Evolutionary conservation across 2,888 invertebrate species (phyloP).

Genomic region (Orthosia cruda): DNA sequence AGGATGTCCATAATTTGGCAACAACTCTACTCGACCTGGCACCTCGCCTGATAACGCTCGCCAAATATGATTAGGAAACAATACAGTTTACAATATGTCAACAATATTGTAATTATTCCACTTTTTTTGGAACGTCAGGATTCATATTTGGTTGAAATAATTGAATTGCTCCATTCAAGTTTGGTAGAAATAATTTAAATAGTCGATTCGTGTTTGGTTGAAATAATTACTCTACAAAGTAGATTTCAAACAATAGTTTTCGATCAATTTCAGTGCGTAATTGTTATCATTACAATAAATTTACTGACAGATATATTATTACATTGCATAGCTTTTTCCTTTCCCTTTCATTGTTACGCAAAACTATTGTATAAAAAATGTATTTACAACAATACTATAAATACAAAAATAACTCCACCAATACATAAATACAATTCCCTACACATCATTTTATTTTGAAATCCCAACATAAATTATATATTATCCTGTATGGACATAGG

Average conservation of each 20-base stretch:
- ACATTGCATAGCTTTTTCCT: background rate
- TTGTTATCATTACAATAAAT: background rate
- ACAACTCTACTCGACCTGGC: constrained; percentile 43
- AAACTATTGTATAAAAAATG: background rate
- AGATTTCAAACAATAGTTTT: background rate
- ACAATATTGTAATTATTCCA: constrained; percentile 11
- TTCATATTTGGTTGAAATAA: background rate
- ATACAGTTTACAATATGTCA: constrained; percentile 31
- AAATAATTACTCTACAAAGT: background rate
- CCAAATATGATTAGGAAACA: constrained; percentile 60
- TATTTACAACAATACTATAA: background rate
- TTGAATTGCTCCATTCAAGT: background rate
- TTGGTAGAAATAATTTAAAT: background rate
- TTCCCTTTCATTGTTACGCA: constrained; percentile 4
- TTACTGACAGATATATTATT: background rate
- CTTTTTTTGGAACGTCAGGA: background rate
- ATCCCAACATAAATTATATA: constrained; percentile 20
- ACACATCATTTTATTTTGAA: constrained; percentile 39
- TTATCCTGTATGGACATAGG: constrained; percentile 63
- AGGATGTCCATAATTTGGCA: constrained; percentile 66
- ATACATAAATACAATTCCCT: constrained; percentile 26
- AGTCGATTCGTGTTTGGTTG: background rate
- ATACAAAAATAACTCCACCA: constrained; percentile 11
- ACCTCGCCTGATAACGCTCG: constrained; percentile 34
- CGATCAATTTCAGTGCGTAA: background rate